These are phyloP conservation scores for Drosophila algonquin DNA, from an alignment of 2,888 invertebrate species.

Conservation along the genomic window DNA sequence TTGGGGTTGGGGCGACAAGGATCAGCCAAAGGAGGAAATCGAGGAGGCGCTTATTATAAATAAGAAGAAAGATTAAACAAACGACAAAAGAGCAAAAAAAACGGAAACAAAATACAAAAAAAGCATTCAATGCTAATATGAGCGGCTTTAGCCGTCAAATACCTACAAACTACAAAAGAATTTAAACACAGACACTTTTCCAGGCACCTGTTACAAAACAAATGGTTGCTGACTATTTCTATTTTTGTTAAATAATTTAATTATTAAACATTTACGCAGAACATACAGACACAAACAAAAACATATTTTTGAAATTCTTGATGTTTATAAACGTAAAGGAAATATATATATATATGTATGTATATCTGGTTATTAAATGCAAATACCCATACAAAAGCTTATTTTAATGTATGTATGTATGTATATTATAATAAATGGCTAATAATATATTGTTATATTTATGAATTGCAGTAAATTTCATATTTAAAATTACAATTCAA, in stretches of 20 bases:
- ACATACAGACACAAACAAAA: neutral
- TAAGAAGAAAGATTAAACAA: constrained; percentile 82
- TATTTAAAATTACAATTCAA: neutral
- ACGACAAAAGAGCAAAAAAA: neutral
- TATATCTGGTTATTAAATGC: neutral
- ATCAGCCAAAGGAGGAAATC: constrained; percentile 84
- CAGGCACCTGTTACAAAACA: neutral
- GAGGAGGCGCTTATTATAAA: constrained; percentile 86
- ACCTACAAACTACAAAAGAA: neutral
- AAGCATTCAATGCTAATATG: neutral
- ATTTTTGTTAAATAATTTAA: neutral
- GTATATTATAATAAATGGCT: neutral
- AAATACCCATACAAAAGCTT: neutral
- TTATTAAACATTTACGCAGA: neutral
- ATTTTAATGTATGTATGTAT: neutral
- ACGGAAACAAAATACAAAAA: neutral
- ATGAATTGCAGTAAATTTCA: neutral
- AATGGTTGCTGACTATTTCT: neutral
- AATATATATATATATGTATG: neutral
- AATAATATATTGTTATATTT: too few species aligned
- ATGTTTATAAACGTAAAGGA: neutral
- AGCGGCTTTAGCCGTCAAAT: constrained; percentile 1
- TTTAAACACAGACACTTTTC: neutral
- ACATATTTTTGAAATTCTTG: neutral
- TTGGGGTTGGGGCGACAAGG: constrained; percentile 1